Conservation (phyloP, 2,113 vertebrate species). For the Vulpes ferrilata region DNA sequence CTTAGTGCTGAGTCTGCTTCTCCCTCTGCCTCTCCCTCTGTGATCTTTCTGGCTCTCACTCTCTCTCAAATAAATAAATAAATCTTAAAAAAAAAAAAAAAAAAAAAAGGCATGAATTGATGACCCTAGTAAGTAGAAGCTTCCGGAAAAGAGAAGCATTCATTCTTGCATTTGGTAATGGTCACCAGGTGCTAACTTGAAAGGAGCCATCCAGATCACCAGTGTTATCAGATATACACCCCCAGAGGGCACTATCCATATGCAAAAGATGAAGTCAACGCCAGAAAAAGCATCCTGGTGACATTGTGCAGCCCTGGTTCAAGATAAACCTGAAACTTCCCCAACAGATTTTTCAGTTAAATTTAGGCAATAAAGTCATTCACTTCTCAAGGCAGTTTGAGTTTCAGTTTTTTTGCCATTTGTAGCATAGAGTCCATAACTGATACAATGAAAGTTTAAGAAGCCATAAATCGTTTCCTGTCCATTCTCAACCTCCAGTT, state of each 20-base stretch:
- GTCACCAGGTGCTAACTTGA: background rate
- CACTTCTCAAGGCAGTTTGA: background rate
- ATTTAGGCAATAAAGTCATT: background rate
- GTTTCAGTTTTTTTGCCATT: background rate
- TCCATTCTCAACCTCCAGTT: background rate
- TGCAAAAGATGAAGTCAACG: background rate
- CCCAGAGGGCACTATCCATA: no score
- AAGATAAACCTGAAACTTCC: background rate
- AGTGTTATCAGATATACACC: background rate
- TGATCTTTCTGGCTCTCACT: no score
- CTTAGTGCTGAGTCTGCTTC: no score
- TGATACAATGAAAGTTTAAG: background rate
- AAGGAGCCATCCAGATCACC: background rate
- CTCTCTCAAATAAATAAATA: no score
- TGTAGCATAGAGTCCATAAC: background rate
- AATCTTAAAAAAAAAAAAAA: no score
- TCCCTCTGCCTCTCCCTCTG: no score
- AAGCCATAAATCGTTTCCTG: constrained; percentile 35
- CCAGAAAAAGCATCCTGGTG: background rate
- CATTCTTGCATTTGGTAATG: background rate
- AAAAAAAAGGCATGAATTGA: background rate
- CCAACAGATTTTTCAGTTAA: background rate
- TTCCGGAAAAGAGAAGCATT: background rate
- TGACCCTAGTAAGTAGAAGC: background rate
- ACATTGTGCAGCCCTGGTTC: background rate